Percentiles rank a stretch among this genome's conserved stretches.
Conservation (phyloP, 2,797 vertebrate genomes). For the Brachyrhaphis roseni region DNA sequence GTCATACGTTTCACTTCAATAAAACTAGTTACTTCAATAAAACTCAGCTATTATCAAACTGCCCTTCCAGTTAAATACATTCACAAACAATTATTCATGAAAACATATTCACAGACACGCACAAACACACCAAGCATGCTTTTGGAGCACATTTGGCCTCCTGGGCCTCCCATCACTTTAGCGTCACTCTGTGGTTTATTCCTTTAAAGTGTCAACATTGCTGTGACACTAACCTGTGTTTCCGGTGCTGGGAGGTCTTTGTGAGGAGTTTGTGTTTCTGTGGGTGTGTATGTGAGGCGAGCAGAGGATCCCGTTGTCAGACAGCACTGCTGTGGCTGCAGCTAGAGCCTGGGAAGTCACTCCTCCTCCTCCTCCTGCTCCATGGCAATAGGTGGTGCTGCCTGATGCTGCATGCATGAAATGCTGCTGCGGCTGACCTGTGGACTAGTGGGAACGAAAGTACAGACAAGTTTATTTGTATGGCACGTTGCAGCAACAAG, state of each 20-base stretch:
- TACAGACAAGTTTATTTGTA: no score
- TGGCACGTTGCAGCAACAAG: no score
- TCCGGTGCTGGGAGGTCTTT: slow-evolving; percentile 86
- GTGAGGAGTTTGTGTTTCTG: slow-evolving; percentile 86
- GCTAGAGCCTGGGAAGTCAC: slow-evolving; percentile 85
- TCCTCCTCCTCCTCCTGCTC: slow-evolving; percentile 79
- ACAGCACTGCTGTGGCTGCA: slow-evolving; percentile 83
- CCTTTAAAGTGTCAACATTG: background rate
- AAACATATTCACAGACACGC: background rate
- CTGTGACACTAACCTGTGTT: slow-evolving; percentile 73
- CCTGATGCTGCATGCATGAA: slow-evolving; percentile 89
- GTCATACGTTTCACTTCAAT: background rate
- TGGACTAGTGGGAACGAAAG: slow-evolving; percentile 76
- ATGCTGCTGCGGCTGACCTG: slow-evolving; percentile 86
- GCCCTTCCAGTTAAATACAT: background rate
- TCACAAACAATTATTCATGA: background rate
- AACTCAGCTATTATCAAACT: background rate
- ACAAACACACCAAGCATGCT: background rate
- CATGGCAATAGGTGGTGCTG: slow-evolving; percentile 83
- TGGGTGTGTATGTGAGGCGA: slow-evolving; percentile 85
- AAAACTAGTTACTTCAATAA: background rate
- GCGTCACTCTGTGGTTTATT: background rate
- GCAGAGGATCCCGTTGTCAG: slow-evolving; percentile 87
- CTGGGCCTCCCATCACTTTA: background rate
- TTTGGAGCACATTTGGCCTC: background rate